Evolutionary conservation across 2,888 invertebrate species (phyloP), one percentile per base, ranked within the genome.

Genomic region (Trachelus troglodyta): DNA sequence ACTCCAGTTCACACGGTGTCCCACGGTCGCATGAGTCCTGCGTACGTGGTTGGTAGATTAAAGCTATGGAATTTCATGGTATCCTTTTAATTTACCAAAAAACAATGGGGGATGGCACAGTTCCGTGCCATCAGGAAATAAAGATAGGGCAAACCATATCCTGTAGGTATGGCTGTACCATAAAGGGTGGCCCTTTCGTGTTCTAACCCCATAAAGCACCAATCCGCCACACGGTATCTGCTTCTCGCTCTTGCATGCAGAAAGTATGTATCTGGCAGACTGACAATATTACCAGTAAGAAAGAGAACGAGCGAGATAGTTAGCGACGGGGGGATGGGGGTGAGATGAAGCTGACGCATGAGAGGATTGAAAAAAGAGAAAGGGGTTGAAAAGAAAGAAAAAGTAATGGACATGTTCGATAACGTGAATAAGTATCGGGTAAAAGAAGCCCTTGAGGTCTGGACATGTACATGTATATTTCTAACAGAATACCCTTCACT

Each of bases 91-190:
- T 77, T 75, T 77, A 69, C 23, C 56, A 56, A 56, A 75, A 77
- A 77, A 77, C 77, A 77, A 77, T 77, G 40, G 77, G 37, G 6
- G 56, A 56, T 56, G 56, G 56, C 56, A 56, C 23, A 56, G 76
- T 77, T 79, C 73, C 83, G 81, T 83, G 83, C 78, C 79, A 77
- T 71, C 73, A 40, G 76, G 80, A 80, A 80, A 83, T 82, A 83
- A 82, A 82, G 82, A 81, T 79, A 82, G 75, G 79, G 77, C 69
- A 69, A 68, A 56, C 71, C 79, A 75, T 68, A 69, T 56, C 68
- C 76, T 33, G 73, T 71, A 76, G 56, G 56, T 56, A 56, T 56
- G 56, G 56, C 56, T 56, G 56, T 56, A 56, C 23, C 56, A 56
- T 56, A 56, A 23, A 56, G 56, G 56, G 56, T 56, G 56, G 56